These are phyloP conservation scores for Caenorhabditis sp. DNA, from an alignment of 2,888 invertebrate genomes.

Conservation along the genomic window DNA sequence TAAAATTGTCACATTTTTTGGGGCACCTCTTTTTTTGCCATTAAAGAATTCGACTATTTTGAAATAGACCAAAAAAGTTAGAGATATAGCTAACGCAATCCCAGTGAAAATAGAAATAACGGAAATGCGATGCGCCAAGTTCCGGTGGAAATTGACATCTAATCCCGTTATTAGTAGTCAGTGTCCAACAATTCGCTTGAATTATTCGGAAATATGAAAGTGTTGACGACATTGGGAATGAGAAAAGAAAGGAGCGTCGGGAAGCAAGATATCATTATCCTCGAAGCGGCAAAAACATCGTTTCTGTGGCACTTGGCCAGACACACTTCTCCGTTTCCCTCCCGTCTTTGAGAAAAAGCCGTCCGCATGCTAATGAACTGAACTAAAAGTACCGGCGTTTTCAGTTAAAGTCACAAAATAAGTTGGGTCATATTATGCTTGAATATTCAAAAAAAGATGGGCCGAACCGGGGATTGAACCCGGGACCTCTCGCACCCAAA, in stretches of 20 bases:
- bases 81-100: neutral
- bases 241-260: neutral
- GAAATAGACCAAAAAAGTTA: neutral
- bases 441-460: constrained; percentile 45
- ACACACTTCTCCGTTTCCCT: neutral
- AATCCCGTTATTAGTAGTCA: no score
- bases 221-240: no score
- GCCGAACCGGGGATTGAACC: constrained; percentile 77
- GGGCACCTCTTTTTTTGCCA: constrained; percentile 4
- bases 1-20: constrained; percentile 27
- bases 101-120: neutral
- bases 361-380: constrained; percentile 1
- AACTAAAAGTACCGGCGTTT: neutral
- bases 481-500: constrained; percentile 79
- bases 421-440: neutral
- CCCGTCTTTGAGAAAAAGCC: neutral
- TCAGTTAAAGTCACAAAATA: no score
- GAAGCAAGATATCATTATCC: no score
- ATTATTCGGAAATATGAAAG: no score
- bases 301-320: constrained; percentile 12
- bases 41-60: no score
- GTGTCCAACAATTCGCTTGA: no score
- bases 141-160: no score
- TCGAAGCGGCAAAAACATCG: constrained; percentile 11
- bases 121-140: no score